Base-by-base conservation (phyloP, 2,797 vertebrate genomes). In the Zalophus californianus region DNA sequence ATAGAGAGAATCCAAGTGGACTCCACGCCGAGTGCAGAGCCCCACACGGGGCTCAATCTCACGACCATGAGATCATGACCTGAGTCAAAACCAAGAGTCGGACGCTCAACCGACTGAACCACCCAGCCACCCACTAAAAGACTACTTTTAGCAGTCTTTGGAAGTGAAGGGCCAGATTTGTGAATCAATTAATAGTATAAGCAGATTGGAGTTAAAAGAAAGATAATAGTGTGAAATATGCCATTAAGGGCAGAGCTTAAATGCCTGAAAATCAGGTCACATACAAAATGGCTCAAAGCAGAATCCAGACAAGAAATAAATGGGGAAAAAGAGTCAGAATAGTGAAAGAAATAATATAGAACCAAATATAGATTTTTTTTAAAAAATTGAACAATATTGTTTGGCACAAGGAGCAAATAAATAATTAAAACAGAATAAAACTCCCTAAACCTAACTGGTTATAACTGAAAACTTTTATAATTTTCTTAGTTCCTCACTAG, bases 191-290 rank as follows among this genome's bases (percentile, higher is more conserved):
- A 89, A 38, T 1, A 4, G 0, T 62, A 58, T 58, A 75, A 94
- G 25, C 73, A 90, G 16, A n/a, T 54, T 23, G 56, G 3, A 62
- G 27, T 10, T 62, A 77, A 87, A 92, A 70, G 68, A 52, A 41
- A 82, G 27, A 80, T 8, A 27, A 38, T 54, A 15, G 15, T 3
- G 8, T 79, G 85, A 93, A 27, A 21, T 20, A 38, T 3, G 16
- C 18, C 23, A 1, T 0, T 66, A 20, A 88, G 7, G 4, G 0
- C 18, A 16, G 0, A 0, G 27, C 38, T 64, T 73, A 0, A 3
- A 25, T 5, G 0, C 23, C 44, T 94, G 38, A 83, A 88, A 92
- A 23, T 29, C 25, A 18, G 1, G n/a, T 73, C 14, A 35, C 13
- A 54, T 62, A 38, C 7, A 35, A 68, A 73, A 18, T 62, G 9